Conservation (phyloP, 2,797 vertebrate genomes). For the Trematomus bernacchii region DNA sequence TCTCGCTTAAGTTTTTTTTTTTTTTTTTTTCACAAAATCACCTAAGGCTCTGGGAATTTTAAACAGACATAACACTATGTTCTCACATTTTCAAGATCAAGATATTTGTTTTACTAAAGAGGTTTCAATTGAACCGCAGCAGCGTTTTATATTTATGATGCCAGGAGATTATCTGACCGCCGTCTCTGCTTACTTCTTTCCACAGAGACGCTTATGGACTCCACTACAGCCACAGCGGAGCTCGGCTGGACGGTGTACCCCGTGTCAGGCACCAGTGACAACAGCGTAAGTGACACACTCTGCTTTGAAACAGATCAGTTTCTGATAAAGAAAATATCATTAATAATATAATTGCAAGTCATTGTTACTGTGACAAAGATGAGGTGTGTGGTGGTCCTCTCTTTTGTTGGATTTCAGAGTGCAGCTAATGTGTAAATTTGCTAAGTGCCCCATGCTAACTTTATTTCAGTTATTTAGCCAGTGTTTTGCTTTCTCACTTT, state of each 20-base stretch:
- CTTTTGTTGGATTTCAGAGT: slow-evolving; percentile 36
- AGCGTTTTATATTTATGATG: not conserved
- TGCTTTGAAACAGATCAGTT: not conserved
- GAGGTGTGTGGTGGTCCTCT: slow-evolving; percentile 18
- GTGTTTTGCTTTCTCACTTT: slow-evolving; percentile 76
- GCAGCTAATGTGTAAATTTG: slow-evolving; percentile 58
- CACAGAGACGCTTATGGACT: slow-evolving; percentile 98
- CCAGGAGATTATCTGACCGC: slow-evolving; percentile 50
- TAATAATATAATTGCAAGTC: slow-evolving; percentile 11
- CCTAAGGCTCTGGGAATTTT: not conserved
- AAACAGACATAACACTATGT: not conserved
- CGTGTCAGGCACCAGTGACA: slow-evolving; percentile 92
- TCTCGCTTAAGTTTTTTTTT: not conserved
- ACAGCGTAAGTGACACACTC: slow-evolving; percentile 81
- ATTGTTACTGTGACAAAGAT: slow-evolving; percentile 12
- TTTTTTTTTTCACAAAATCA: not conserved
- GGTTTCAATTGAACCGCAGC: slow-evolving; percentile 16
- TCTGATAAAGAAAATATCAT: slow-evolving; percentile 15
- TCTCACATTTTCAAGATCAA: not conserved
- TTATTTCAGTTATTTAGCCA: slow-evolving; percentile 36
- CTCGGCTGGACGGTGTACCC: slow-evolving; percentile 98
- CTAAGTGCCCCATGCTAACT: slow-evolving; percentile 43
- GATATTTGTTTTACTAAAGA: slow-evolving; percentile 5
- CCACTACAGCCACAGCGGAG: slow-evolving; percentile 97
- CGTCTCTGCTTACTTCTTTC: slow-evolving; percentile 62